A percentile compares a stretch with the other conserved stretches of the same genome.
These are phyloP conservation scores for Anabacerthia variegaticeps DNA, from an alignment of 2,797 vertebrate genomes.

Conservation along the genomic window DNA sequence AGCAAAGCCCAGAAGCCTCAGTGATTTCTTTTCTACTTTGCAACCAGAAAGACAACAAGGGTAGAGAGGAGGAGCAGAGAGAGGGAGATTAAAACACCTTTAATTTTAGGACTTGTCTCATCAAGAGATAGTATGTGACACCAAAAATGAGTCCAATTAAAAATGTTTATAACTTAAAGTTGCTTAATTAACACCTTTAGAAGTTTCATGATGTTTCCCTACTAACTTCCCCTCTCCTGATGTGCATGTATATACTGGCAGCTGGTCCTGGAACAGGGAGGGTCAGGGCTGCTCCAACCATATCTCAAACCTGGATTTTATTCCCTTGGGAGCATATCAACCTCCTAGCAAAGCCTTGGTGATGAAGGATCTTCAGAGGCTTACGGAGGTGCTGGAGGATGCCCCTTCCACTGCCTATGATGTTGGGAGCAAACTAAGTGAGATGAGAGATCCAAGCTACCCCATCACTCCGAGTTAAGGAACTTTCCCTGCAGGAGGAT, in stretches of 20 bases:
- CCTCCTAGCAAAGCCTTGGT: background rate
- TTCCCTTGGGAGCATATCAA: background rate
- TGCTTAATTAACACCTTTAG: conserved; percentile 45
- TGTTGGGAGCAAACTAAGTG: rapidly evolving
- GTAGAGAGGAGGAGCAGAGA: background rate
- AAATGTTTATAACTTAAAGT: conserved; percentile 13
- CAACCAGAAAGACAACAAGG: conserved; percentile 7
- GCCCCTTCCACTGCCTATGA: background rate
- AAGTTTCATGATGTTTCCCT: background rate
- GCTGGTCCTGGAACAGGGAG: background rate
- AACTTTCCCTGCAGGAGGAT: rapidly evolving
- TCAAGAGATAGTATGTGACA: conserved; percentile 37
- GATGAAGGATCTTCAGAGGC: background rate
- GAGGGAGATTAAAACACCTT: conserved; percentile 43
- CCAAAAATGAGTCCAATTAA: conserved; percentile 48
- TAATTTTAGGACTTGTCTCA: conserved; percentile 46
- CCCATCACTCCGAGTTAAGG: rapidly evolving
- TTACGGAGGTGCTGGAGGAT: background rate
- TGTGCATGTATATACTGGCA: rapidly evolving
- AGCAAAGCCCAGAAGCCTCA: conserved; percentile 14
- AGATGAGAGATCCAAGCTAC: background rate
- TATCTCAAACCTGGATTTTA: background rate
- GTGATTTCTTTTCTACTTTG: conserved; percentile 35
- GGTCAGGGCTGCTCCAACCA: background rate
- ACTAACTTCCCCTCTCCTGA: background rate